These are phyloP conservation scores for Ictalurus furcatus DNA, from an alignment of 2,113 vertebrate genomes.

Conservation along the genomic window DNA sequence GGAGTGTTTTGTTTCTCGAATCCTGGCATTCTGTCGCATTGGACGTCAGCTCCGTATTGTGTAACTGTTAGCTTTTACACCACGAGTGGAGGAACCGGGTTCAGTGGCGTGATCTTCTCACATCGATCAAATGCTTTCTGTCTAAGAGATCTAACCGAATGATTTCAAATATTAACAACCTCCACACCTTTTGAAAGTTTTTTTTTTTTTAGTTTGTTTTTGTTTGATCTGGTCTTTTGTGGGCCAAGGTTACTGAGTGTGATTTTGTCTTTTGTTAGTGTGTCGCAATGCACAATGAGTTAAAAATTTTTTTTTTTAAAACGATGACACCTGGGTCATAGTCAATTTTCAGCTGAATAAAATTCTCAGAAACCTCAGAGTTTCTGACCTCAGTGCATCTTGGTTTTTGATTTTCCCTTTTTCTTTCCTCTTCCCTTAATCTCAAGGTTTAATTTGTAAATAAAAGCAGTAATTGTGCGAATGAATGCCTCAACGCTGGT, in stretches of 20 bases:
- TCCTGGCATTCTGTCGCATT: constrained; percentile 1
- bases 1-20: neutral
- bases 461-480: constrained; percentile 38
- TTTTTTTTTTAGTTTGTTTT: neutral
- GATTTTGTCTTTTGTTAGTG: constrained; percentile 40
- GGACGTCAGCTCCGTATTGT: constrained; percentile 10
- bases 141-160: constrained; percentile 12
- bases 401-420: constrained; percentile 9
- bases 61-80: constrained; percentile 33
- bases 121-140: constrained; percentile 33
- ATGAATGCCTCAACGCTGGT: constrained; percentile 24
- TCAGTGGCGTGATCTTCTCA: constrained; percentile 9
- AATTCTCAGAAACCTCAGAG: neutral
- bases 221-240: constrained; percentile 27
- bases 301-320: neutral
- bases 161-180: constrained; percentile 47
- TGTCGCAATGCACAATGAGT: constrained; percentile 10
- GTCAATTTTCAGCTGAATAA: constrained; percentile 27
- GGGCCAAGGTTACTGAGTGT: constrained; percentile 9
- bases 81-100: neutral
- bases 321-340: constrained; percentile 14
- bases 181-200: constrained; percentile 23
- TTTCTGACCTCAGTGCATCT: constrained; percentile 24
- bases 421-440: constrained; percentile 14
- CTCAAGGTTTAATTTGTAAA: constrained; percentile 55